Conservation (phyloP, 2,797 vertebrate genomes). For the Helicolenus hilgendorfi region DNA sequence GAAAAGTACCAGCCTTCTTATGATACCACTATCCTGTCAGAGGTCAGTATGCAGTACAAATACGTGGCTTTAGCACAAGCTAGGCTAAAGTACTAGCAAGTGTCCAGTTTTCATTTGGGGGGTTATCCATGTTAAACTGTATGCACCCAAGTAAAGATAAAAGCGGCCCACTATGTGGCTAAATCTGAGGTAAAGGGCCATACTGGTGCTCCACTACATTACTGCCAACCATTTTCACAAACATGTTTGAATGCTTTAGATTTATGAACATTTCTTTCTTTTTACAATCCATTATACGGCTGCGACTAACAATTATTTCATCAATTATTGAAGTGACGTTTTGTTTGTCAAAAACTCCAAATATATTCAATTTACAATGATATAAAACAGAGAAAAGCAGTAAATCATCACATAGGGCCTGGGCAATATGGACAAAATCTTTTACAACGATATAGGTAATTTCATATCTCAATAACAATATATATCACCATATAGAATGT, state of each 20-base stretch:
- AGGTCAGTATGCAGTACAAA: conserved; percentile 82
- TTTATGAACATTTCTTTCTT: not conserved
- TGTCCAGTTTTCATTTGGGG: not conserved
- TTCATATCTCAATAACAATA: too few species aligned
- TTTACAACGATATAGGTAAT: too few species aligned
- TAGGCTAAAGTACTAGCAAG: not conserved
- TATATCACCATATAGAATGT: too few species aligned
- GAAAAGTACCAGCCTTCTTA: conserved; percentile 93
- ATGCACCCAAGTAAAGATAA: not conserved
- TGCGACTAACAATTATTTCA: not conserved
- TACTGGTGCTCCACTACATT: not conserved
- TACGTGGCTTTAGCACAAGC: not conserved
- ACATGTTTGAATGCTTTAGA: not conserved
- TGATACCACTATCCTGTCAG: conserved; percentile 91
- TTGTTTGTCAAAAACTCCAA: not conserved
- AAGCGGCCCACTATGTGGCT: not conserved
- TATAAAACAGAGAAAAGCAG: not conserved
- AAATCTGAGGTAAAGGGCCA: not conserved
- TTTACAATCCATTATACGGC: not conserved
- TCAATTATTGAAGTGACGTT: not conserved
- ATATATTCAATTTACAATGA: not conserved
- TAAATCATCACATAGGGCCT: not conserved
- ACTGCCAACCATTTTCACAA: conserved; percentile 5
- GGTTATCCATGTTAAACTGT: not conserved
- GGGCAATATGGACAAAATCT: too few species aligned